Evolutionary conservation across 1,140 invertebrate species (phyloP), one percentile per base, ranked within the genome.

Genomic region (Trissolcus basalis): DNA sequence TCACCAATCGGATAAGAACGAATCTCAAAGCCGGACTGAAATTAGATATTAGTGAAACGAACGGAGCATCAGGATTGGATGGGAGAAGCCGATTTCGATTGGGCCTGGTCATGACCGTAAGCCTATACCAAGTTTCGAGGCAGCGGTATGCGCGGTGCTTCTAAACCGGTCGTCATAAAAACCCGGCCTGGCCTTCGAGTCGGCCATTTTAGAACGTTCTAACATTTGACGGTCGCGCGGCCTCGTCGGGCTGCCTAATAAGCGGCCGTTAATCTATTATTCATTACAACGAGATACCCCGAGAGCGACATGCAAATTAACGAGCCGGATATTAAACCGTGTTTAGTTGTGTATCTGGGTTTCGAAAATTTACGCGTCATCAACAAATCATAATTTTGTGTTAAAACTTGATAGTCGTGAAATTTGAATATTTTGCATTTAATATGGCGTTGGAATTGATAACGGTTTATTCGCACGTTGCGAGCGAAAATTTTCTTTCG

Each of bases 151-250:
- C 78, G 65, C 51, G 63, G 45, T 71, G 76, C 81, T 83, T 83
- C 81, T 84, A 83, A 85, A 85, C 83, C 85, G 84, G 84, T 86
- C 82, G 83, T 81, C 76, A 81, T 84, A 83, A 84, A 85, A 85
- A 86, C 74, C 64, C 63, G 78, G 78, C 68, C 81, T 84, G 81
- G 85, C 83, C 84, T 86, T 85, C 82, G 77, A 76, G 71, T 75
- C 85, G 68, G 84, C 85, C 85, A 86, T 86, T 87, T 87, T 86
- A 84, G 83, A 85, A 84, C 74, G 83, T 85, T 86, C 82, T 78
- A 85, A 86, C 82, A 84, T 85, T 85, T 84, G 84, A 86, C 83
- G 83, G 80, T 85, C 81, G 82, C 77, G 78, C 77, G 78, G 68
- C 82, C 77, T 83, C 79, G 81, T 13, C 59, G 76, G 74, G 39